Evolutionary conservation across 2,113 vertebrate species (phyloP).

Genomic region (Gambusia holbrooki): DNA sequence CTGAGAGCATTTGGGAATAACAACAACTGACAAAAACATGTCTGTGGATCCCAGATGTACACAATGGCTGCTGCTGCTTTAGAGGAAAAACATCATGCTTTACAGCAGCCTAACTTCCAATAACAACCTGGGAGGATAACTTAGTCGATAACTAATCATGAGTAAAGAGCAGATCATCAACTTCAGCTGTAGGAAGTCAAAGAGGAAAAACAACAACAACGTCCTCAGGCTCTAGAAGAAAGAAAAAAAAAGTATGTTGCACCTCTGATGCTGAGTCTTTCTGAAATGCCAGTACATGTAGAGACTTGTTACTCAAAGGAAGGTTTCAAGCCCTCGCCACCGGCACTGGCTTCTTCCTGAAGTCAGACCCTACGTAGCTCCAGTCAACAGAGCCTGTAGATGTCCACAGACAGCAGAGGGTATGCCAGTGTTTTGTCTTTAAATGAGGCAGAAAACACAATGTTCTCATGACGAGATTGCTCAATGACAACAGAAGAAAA

Average conservation of each 20-base stretch:
- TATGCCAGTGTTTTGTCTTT: neutral
- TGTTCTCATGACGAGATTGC: neutral
- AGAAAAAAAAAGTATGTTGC: conserved; percentile 16
- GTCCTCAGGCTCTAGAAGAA: neutral
- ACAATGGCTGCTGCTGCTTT: conserved; percentile 3
- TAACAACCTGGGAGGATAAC: conserved; percentile 12
- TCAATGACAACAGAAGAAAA: too few species aligned
- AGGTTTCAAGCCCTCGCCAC: conserved; percentile 46
- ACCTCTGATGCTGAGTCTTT: conserved; percentile 30
- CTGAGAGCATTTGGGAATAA: conserved; percentile 78
- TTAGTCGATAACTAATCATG: neutral
- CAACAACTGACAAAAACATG: conserved; percentile 51
- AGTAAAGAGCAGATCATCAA: conserved; percentile 9
- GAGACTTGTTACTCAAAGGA: conserved; percentile 70
- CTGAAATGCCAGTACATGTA: conserved; percentile 73
- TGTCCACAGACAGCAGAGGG: neutral
- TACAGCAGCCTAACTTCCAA: conserved; percentile 19
- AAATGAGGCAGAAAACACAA: neutral
- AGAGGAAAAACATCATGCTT: conserved; percentile 7
- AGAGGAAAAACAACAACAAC: conserved; percentile 1
- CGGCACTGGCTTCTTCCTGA: conserved; percentile 3
- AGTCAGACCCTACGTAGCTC: conserved; percentile 37
- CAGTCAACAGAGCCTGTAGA: conserved; percentile 11
- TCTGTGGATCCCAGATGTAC: conserved; percentile 53
- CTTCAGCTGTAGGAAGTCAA: conserved; percentile 18